Evolutionary conservation across 2,797 vertebrate species (phyloP), one percentile per base, ranked within the genome.

Genomic region (Acanthiza pusilla): DNA sequence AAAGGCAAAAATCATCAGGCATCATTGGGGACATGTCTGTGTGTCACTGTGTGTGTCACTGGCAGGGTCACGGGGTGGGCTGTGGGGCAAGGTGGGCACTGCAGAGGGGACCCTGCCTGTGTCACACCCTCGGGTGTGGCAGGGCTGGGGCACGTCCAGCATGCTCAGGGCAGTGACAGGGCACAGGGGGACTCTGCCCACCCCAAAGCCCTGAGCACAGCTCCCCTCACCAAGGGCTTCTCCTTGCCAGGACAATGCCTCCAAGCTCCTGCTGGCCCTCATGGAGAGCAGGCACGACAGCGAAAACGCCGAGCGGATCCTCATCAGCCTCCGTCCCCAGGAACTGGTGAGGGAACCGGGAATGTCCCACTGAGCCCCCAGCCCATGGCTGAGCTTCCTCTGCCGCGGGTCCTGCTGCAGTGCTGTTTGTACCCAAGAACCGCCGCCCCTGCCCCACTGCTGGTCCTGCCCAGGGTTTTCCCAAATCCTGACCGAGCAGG

Each of bases 201-300:
- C 50, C 22, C 10, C 6, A 2, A 19, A 50, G 26, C 43, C 47
- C 50, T 65, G 23, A 84, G 82, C 48, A 48, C 63, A 43, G 71
- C 11, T 61, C 4, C 30, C 62, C 62, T 93, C 76, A 96, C 48
- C 58, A 14, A 18, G 43, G 20, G 10, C 54, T 58, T 70, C 70
- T 93, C 80, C 67, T 74, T 9, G 1, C 75, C 96, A 99, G 99
- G 99, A 99, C 97, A 99, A 99, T 4, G 99, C 99, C 57, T 99
- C 99, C 93, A 99, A 99, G 96, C 98, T 99, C 77, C 98, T 99
- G 45, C 87, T 99, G 96, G 99, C 98, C 18, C 98, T 99, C 85
- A 99, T 99, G 99, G 99, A 99, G 97, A 99, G 99, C 96, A 98
- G 99, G 2, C 99, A 99, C 1, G 99, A 99, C 98, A 99, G 97